Evolutionary conservation across 2,113 vertebrate species (phyloP).

Genomic region (Paramormyrops kingsleyae): DNA sequence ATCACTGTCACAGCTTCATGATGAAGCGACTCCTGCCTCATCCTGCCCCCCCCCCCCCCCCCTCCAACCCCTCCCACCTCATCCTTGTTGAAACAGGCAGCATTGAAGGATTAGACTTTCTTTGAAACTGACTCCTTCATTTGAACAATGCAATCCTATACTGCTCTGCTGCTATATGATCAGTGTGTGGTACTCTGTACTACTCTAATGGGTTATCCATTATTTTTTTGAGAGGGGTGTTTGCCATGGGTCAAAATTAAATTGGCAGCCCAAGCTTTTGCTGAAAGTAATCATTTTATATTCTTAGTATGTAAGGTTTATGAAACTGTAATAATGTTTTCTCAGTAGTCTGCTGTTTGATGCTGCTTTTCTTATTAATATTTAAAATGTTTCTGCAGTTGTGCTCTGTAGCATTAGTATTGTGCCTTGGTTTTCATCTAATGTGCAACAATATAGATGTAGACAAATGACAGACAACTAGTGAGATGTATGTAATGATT

Average conservation of each 20-base stretch:
- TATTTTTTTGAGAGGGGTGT: neutral
- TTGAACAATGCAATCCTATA: neutral
- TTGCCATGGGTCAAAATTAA: neutral
- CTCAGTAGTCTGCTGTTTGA: neutral
- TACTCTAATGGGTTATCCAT: neutral
- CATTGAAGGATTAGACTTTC: neutral
- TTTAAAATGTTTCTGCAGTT: neutral
- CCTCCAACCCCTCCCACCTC: neutral
- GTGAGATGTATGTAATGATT: neutral
- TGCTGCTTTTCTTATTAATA: neutral
- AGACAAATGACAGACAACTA: neutral
- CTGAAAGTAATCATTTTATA: neutral
- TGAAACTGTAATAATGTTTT: slow-evolving; percentile 7
- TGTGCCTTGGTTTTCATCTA: neutral
- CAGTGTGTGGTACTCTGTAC: neutral
- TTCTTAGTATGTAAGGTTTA: neutral
- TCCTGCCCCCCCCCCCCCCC: neutral
- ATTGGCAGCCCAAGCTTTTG: neutral
- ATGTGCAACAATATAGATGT: neutral
- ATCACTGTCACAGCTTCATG: neutral
- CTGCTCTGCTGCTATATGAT: neutral
- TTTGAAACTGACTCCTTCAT: neutral
- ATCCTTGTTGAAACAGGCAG: neutral
- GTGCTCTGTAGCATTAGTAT: neutral
- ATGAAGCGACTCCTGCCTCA: neutral